Percentiles rank a stretch among this genome's conserved stretches.
These are phyloP conservation scores for Caenorhabditis virilis DNA, from an alignment of 2,888 invertebrate species.

Conservation along the genomic window DNA sequence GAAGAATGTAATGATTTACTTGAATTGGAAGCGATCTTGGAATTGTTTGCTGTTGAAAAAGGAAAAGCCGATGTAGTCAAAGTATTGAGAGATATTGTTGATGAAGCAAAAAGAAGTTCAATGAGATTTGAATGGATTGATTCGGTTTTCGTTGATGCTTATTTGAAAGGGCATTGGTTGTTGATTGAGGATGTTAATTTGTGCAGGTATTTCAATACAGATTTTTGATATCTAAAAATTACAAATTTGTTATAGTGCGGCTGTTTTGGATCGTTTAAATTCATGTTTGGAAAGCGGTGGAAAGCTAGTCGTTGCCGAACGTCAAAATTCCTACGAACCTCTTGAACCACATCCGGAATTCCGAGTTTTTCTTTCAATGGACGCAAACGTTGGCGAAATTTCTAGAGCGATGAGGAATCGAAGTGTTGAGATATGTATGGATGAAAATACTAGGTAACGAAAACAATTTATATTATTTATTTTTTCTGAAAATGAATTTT, in stretches of 20 bases:
- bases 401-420: conserved; percentile 98
- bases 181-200: conserved; percentile 71
- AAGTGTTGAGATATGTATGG: conserved; percentile 85
- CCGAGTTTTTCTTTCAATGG: conserved; percentile 89
- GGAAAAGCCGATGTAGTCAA: conserved; percentile 5
- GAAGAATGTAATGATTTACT: conserved; percentile 22
- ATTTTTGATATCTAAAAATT: conserved; percentile 3
- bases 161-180: conserved; percentile 71
- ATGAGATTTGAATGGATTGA: conserved; percentile 72
- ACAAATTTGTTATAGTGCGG: conserved; percentile 75
- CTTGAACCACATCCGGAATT: conserved; percentile 86
- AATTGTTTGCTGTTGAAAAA: conserved; percentile 16
- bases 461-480: too few species aligned
- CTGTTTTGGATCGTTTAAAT: conserved; percentile 93
- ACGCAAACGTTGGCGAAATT: conserved; percentile 91
- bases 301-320: conserved; percentile 84
- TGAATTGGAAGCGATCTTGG: conserved; percentile 29
- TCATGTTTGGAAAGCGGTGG: conserved; percentile 91
- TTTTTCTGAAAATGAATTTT: too few species aligned
- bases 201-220: conserved; percentile 58
- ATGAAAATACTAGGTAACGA: conserved; percentile 56
- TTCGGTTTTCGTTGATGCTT: conserved; percentile 71
- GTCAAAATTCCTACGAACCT: conserved; percentile 78
- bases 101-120: conserved; percentile 27
- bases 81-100: conserved; percentile 23